Evolutionary conservation across 1,140 invertebrate species (phyloP).

Genomic region (Megathymus violae): DNA sequence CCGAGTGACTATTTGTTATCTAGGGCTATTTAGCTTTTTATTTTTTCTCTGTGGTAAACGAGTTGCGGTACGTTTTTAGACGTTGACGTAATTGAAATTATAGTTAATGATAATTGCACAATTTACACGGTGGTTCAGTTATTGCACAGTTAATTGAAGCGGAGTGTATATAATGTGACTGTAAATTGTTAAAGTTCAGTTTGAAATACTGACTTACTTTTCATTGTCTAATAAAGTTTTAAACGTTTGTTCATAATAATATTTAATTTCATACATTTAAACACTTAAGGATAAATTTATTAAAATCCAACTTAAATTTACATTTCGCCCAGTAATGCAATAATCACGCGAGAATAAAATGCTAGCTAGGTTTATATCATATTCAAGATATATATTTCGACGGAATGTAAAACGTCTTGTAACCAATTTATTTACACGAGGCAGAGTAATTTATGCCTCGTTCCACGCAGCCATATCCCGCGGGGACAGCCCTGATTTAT

Average conservation of each 20-base stretch:
- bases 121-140: slow-evolving; percentile 5
- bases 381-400: slow-evolving; percentile 2
- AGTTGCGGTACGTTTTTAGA: slow-evolving; percentile 9
- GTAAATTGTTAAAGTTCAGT: no score
- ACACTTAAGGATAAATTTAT: no score
- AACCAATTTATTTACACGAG: slow-evolving; percentile 25
- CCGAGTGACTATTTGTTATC: slow-evolving; percentile 16
- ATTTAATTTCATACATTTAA: no score
- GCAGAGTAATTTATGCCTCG: slow-evolving; percentile 23
- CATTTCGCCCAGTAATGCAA: no score
- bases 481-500: slow-evolving; percentile 29
- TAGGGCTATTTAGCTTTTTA: slow-evolving; percentile 13
- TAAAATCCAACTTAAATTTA: no score
- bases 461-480: slow-evolving; percentile 16
- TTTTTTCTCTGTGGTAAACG: slow-evolving; percentile 15
- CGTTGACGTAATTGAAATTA: slow-evolving; percentile 3
- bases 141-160: neutral
- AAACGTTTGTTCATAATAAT: no score
- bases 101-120: slow-evolving; percentile 5
- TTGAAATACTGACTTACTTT: no score
- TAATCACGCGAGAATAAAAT: no score
- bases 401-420: slow-evolving; percentile 35
- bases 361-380: no score
- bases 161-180: no score
- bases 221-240: no score